phyloP scores from a whole-genome alignment of 2,113 vertebrate genomes.

The Neogale vison region DNA sequence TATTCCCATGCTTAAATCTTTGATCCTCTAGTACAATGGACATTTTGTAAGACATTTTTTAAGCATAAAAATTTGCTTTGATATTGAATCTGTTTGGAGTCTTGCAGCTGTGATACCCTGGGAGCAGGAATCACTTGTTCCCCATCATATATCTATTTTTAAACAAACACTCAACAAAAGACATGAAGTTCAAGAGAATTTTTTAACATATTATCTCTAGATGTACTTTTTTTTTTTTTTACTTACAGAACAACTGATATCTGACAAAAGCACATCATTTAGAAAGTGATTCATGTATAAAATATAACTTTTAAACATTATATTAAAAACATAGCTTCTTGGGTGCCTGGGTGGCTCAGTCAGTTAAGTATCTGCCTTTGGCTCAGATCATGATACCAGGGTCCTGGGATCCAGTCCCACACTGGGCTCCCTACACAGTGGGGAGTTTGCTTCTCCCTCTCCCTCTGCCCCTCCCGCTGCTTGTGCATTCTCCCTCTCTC shows the following conservation, averaged over 20 bases:
- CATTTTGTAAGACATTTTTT: slow-evolving; percentile 28
- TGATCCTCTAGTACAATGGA: background rate
- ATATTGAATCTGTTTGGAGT: slow-evolving; percentile 17
- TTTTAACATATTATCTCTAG: background rate
- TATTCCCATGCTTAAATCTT: slow-evolving; percentile 21
- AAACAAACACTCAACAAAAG: background rate
- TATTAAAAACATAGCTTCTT: background rate
- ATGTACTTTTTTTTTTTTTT: background rate
- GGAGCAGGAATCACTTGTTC: background rate
- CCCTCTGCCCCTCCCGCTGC: background rate
- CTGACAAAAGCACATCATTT: background rate
- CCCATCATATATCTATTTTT: slow-evolving; percentile 13
- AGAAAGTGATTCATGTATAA: background rate
- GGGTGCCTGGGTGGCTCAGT: background rate
- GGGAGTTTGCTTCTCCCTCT: background rate
- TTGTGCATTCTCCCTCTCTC: no score
- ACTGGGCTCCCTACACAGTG: background rate
- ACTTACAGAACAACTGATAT: background rate
- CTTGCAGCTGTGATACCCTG: slow-evolving; percentile 7
- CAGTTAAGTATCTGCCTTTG: background rate
- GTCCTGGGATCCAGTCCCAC: background rate
- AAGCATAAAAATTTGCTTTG: background rate
- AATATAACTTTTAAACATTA: background rate
- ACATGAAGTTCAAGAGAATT: background rate
- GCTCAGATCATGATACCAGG: background rate